Conservation (phyloP, 2,888 invertebrate genomes). For the Agonopterix arenella region DNA sequence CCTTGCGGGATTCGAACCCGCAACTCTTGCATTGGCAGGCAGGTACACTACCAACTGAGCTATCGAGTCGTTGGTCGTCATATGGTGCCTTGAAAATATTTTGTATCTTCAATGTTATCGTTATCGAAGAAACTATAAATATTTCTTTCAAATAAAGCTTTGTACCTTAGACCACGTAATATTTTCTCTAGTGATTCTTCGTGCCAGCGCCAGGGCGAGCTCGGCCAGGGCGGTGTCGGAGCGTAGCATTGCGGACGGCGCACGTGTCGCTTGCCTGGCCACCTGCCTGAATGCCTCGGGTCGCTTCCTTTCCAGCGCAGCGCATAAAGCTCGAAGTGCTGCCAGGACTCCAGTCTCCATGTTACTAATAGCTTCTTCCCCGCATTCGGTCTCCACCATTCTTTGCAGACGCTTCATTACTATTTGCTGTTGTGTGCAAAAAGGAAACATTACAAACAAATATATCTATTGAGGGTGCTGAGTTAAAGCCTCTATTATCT, state of each 20-base stretch:
- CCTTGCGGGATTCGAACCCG: too few species aligned
- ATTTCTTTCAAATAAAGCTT: too few species aligned
- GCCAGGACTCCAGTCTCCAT: conserved; percentile 62
- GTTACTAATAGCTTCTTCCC: conserved; percentile 69
- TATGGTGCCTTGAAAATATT: too few species aligned
- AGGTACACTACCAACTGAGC: too few species aligned
- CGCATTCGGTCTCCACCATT: conserved; percentile 73
- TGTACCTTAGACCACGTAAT: conserved; percentile 88
- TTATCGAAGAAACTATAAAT: too few species aligned
- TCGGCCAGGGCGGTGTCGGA: conserved; percentile 79
- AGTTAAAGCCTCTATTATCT: too few species aligned
- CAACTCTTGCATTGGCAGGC: too few species aligned
- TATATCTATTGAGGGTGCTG: too few species aligned
- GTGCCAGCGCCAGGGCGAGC: conserved; percentile 81
- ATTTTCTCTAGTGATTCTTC: conserved; percentile 83
- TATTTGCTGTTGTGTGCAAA: conserved; percentile 41
- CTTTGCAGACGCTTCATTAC: conserved; percentile 63
- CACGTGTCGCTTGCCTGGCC: conserved; percentile 82
- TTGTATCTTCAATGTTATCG: too few species aligned
- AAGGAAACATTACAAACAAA: too few species aligned
- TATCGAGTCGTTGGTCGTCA: too few species aligned
- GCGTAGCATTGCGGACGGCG: conserved; percentile 75
- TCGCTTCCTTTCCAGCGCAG: conserved; percentile 86
- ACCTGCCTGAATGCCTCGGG: conserved; percentile 85
- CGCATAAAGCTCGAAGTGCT: conserved; percentile 72